Evolutionary conservation across 92 coral and sea anemone species (phyloP).

Genomic region (Heteractis magnifica): DNA sequence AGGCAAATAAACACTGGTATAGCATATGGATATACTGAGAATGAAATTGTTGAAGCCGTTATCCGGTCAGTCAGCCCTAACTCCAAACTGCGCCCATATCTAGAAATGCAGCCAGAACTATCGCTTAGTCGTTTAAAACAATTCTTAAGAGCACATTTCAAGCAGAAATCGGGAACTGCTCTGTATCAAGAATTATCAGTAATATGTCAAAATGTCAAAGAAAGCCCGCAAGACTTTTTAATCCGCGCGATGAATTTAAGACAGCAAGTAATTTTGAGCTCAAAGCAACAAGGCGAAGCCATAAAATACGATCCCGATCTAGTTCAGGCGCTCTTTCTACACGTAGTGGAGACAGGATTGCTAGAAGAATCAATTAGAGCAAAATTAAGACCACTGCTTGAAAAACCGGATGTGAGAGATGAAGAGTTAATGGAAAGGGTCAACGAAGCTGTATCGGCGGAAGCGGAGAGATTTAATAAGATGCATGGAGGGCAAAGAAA

Average conservation of each 20-base stretch:
- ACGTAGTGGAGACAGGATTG: conserved; percentile 56
- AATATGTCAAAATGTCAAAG: conserved; percentile 39
- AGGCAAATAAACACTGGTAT: conserved; percentile 12
- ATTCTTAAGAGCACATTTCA: conserved; percentile 48
- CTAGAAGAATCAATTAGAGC: conserved; percentile 51
- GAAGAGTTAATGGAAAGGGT: conserved; percentile 44
- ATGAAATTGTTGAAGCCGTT: conserved; percentile 48
- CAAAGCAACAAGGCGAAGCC: conserved; percentile 42
- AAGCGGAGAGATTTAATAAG: conserved; percentile 32
- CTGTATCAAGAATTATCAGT: conserved; percentile 58
- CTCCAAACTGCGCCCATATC: conserved; percentile 41
- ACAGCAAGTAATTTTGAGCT: conserved; percentile 48
- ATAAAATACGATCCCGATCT: conserved; percentile 45
- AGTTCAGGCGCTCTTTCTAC: conserved; percentile 52
- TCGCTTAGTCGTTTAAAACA: conserved; percentile 35
- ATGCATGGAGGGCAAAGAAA: conserved; percentile 18
- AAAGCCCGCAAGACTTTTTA: conserved; percentile 54
- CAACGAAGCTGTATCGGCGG: conserved; percentile 35
- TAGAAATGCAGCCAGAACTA: conserved; percentile 51
- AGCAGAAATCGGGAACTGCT: conserved; percentile 54
- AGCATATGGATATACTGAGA: conserved; percentile 50
- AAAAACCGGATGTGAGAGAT: conserved; percentile 47
- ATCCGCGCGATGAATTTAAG: conserved; percentile 49
- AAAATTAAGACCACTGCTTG: conserved; percentile 42
- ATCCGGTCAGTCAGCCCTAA: conserved; percentile 55